Evolutionary conservation across 2,888 invertebrate genomes (phyloP), one percentile per base, ranked within the genome.

Genomic region (Spialia ferax): DNA sequence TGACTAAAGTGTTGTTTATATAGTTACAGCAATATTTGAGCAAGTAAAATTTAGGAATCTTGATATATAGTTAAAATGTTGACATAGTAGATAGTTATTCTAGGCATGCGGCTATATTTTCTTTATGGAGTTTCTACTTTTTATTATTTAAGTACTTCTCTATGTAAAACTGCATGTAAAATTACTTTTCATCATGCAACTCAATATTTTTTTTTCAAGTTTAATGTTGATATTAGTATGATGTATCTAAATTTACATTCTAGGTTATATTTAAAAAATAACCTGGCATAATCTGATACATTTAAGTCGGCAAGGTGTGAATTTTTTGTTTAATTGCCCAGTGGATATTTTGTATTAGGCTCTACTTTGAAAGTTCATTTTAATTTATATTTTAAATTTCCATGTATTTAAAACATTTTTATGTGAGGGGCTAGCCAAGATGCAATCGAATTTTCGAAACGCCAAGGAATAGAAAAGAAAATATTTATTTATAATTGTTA

Each of bases 21-120:
- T 78, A 77, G 69, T 76, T 77, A 71, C 77, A 79, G 81, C 78
- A 81, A 81, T 82, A 81, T 74, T 50, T 18, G 45, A 54, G 56
- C 68, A 54, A 72, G 65, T 60, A 69, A 42, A 59, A 63, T 72
- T 66, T 50, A 70, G 70, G 63, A 68, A 68, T 63, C 68, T 73
- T 67, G 54, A 69, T 64, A 71, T 59, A 35, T 67, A 5, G 64
- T 61, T 59, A 62, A 60, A 62, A 60, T 62, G 23, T 52, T 73
- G 61, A 71, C 70, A 74, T 74, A 74, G 48, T 56, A 73, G 73
- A 70, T 76, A 74, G 48, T 72, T 67, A 70, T 77, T 75, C 63
- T 59, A 70, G 75, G 78, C 78, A 79, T 78, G 77, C 73, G 76
- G 80, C 78, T 72, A 60, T 22, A 15, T n/a, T 55, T 63, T 63